phyloP scores from a whole-genome alignment of 2,113 vertebrate species.

The Heliornis fulica region DNA sequence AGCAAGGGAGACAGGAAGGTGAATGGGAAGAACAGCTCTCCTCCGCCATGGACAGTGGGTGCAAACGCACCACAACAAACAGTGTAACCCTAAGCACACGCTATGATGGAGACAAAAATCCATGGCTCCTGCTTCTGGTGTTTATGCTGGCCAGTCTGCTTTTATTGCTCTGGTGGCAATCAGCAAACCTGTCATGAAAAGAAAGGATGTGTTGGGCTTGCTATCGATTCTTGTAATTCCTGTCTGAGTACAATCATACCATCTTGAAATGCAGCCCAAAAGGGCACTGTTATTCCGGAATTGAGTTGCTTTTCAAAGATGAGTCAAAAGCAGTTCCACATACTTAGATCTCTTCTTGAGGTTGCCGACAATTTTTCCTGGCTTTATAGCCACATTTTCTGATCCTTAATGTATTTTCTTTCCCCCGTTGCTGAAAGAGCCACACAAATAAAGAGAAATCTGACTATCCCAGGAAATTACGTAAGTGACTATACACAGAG shows the following conservation, averaged over 20 bases:
- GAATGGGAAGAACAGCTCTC: background rate
- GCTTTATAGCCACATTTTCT: background rate
- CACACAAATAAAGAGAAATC: background rate
- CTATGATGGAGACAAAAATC: background rate
- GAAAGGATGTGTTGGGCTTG: background rate
- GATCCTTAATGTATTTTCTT: constrained; percentile 3
- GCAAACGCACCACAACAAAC: background rate
- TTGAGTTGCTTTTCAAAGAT: background rate
- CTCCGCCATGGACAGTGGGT: background rate
- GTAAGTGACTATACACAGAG: background rate
- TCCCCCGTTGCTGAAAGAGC: background rate
- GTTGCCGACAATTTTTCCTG: background rate
- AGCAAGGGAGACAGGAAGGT: background rate
- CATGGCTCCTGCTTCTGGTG: background rate
- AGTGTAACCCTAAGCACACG: background rate
- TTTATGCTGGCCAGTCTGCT: background rate
- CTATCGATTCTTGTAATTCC: background rate
- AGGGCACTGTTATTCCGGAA: background rate
- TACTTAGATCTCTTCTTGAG: background rate
- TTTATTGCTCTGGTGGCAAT: background rate
- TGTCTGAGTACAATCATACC: background rate
- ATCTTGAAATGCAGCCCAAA: background rate
- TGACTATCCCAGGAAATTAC: background rate
- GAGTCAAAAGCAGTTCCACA: background rate
- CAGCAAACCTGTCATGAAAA: background rate